Conservation (phyloP, 2,797 vertebrate genomes). For the Chiloscyllium punctatum region DNA sequence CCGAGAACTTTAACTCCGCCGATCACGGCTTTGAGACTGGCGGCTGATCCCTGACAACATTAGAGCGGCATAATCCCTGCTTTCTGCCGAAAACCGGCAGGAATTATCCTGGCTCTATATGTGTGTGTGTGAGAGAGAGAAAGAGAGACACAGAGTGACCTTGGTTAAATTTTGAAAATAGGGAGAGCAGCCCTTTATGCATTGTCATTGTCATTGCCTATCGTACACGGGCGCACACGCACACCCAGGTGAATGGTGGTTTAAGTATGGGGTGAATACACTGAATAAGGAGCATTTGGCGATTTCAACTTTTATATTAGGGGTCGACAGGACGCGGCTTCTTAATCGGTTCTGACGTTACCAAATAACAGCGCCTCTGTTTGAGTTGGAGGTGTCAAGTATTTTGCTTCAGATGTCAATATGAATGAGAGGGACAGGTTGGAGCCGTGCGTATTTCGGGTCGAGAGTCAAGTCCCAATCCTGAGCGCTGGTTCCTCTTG, state of each 20-base stretch:
- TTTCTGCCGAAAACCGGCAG: too few species aligned
- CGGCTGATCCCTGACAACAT: neutral
- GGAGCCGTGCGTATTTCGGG: too few species aligned
- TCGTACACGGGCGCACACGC: too few species aligned
- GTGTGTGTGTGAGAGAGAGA: too few species aligned
- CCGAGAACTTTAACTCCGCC: neutral
- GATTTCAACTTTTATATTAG: neutral
- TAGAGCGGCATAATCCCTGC: neutral
- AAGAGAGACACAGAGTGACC: too few species aligned
- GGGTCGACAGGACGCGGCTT: neutral
- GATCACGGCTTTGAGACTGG: neutral
- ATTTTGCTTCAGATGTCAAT: neutral
- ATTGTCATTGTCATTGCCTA: neutral
- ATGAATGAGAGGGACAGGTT: neutral
- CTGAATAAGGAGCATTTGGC: neutral
- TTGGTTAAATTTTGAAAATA: too few species aligned
- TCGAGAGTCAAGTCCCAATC: neutral
- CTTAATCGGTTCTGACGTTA: neutral
- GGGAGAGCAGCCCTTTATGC: too few species aligned
- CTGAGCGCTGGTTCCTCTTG: neutral
- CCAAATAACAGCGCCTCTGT: neutral
- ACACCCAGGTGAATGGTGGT: neutral
- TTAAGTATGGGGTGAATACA: neutral
- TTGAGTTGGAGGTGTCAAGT: neutral
- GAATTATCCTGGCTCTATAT: neutral